Percentiles rank a stretch among this genome's conserved stretches.
Evolutionary conservation across 2,113 vertebrate genomes (phyloP).

Genomic region (Oreotragus oreotragus): DNA sequence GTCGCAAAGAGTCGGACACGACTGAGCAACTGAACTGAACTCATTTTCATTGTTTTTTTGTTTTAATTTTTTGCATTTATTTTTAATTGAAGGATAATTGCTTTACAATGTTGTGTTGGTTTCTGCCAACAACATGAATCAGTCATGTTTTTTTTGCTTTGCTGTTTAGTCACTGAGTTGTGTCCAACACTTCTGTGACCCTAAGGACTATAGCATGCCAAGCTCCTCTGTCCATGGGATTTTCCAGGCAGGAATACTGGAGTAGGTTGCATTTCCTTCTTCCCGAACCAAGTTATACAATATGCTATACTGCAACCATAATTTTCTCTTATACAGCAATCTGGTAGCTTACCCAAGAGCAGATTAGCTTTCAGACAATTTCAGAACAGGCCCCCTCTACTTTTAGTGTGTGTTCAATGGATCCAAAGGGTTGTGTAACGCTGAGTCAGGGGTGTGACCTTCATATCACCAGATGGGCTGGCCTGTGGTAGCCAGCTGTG

Average conservation of each 20-base stretch:
- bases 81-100: neutral
- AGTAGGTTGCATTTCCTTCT: neutral
- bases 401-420: neutral
- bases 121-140: neutral
- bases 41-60: neutral
- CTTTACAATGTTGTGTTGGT: neutral
- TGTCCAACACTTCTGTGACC: neutral
- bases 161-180: neutral
- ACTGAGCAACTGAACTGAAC: too few relatives aligned
- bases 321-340: neutral
- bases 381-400: neutral
- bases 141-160: neutral
- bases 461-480: neutral
- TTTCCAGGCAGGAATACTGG: neutral
- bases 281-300: neutral
- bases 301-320: neutral
- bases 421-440: neutral
- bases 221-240: neutral
- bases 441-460: fast-evolving
- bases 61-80: neutral
- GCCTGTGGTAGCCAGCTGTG: neutral
- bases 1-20: too few relatives aligned
- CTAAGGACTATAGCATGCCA: neutral
- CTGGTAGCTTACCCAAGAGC: neutral
- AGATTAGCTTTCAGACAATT: neutral